phyloP scores from a whole-genome alignment of 1,140 invertebrate genomes.

The Archivesica marissinica region DNA sequence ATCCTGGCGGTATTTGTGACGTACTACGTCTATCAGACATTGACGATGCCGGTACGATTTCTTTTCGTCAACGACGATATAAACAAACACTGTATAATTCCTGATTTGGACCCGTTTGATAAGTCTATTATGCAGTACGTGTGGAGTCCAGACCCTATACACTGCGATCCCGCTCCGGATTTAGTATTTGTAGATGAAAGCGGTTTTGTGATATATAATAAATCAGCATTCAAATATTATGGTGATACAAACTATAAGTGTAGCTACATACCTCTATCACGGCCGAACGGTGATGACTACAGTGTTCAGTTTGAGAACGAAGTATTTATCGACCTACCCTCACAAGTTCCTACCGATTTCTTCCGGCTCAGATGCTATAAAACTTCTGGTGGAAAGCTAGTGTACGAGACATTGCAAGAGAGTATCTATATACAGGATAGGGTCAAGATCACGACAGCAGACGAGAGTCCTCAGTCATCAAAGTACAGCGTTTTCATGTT shows the following conservation, averaged over 20 bases:
- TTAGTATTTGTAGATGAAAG: slow-evolving; percentile 81
- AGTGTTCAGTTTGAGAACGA: slow-evolving; percentile 78
- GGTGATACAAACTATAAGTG: slow-evolving; percentile 77
- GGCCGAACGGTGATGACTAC: slow-evolving; percentile 61
- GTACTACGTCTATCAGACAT: slow-evolving; percentile 37
- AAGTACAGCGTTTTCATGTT: slow-evolving; percentile 88
- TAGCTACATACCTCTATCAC: slow-evolving; percentile 53
- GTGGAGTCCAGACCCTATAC: slow-evolving; percentile 85
- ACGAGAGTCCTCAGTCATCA: background rate
- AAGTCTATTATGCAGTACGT: slow-evolving; percentile 87
- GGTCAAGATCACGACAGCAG: slow-evolving; percentile 51
- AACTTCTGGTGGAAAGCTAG: slow-evolving; percentile 75
- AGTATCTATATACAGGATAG: slow-evolving; percentile 48
- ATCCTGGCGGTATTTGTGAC: background rate
- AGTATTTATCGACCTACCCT: slow-evolving; percentile 57
- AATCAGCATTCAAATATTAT: slow-evolving; percentile 67
- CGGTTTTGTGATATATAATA: slow-evolving; percentile 74
- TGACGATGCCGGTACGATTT: slow-evolving; percentile 60
- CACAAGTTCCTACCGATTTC: slow-evolving; percentile 82
- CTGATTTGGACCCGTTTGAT: slow-evolving; percentile 90
- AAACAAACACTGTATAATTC: slow-evolving; percentile 89
- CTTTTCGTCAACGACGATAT: slow-evolving; percentile 58
- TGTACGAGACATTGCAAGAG: slow-evolving; percentile 62
- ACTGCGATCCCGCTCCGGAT: slow-evolving; percentile 85
- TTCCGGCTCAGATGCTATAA: slow-evolving; percentile 82